A percentile compares a stretch with the other conserved stretches of the same genome.
Evolutionary conservation across 2,888 invertebrate species (phyloP).

Genomic region (Bruchidius siliquastri): DNA sequence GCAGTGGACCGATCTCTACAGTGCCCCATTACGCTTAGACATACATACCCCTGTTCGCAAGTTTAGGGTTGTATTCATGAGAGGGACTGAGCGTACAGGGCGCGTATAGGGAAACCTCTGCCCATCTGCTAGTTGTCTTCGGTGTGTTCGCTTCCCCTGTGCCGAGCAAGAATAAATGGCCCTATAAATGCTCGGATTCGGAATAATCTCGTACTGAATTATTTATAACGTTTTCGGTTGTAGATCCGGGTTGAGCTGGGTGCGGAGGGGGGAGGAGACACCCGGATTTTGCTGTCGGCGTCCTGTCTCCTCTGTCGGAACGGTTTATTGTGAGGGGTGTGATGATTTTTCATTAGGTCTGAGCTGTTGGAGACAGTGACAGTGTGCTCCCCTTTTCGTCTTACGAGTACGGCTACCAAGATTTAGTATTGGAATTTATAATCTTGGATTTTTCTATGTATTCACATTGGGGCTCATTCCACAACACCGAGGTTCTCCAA

Average conservation of each 20-base stretch:
- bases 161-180: background rate
- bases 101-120: background rate
- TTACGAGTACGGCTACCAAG: background rate
- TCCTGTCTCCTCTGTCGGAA: background rate
- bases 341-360: background rate
- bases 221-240: conserved; percentile 4
- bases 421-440: no score
- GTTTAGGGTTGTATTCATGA: background rate
- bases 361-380: background rate
- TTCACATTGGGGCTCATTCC: no score
- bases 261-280: background rate
- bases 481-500: no score
- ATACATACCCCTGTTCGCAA: background rate
- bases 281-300: background rate
- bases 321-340: background rate
- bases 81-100: background rate
- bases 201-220: conserved; percentile 3
- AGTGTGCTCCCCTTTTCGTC: background rate
- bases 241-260: background rate
- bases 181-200: conserved; percentile 6
- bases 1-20: no score
- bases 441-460: no score
- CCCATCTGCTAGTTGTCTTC: conserved; percentile 3
- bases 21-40: background rate
- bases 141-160: background rate